Base-by-base conservation (phyloP, 2,888 invertebrate species). In the Hirtodrosophila confusa region DNA sequence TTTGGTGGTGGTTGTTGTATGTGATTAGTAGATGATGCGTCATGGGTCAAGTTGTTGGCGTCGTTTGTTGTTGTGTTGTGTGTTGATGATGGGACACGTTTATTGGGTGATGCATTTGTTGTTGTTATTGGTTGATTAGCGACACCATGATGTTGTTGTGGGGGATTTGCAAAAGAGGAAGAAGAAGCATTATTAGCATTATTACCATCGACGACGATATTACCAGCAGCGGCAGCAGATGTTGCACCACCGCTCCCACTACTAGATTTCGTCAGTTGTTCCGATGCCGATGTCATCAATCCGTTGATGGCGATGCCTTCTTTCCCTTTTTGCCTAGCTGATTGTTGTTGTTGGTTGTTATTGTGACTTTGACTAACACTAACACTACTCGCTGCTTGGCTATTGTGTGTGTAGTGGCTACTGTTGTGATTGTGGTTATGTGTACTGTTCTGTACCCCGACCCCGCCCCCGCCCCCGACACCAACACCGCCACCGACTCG, bases 181-280 rank as follows among this genome's bases (percentile, higher is more conserved):
- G 93, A 93, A 93, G 93, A 94, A 93, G 93, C 91, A 91, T 90
- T 90, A 92, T 92, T 92, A 92, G 92, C 91, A 93, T 92, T 93
- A 92, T 93, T 94, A 94, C 93, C 93, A 91, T 93, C 91, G 91
- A 90, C 92, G 89, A 89, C 92, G 89, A 88, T 80, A 89, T 88
- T 85, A 87, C 90, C 90, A 89, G 89, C 89, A 89, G 90, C 90
- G 88, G 89, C 86, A 87, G 55, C 58, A 48, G 70, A 54, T 58
- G 70, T 66, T 72, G 70, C 86, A 75, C 78, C 75, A 69, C 88
- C 90, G 89, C 89, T 90, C 89, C 90, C 91, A 91, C 88, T 88
- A 89, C 90, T 86, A 88, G 90, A 80, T 88, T 83, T 85, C 88
- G 90, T 86, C 88, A 74, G 80, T 78, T 86, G 89, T 75, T 86